Base-by-base conservation (phyloP, 2,888 invertebrate genomes). In the Cremastinae sp. region DNA sequence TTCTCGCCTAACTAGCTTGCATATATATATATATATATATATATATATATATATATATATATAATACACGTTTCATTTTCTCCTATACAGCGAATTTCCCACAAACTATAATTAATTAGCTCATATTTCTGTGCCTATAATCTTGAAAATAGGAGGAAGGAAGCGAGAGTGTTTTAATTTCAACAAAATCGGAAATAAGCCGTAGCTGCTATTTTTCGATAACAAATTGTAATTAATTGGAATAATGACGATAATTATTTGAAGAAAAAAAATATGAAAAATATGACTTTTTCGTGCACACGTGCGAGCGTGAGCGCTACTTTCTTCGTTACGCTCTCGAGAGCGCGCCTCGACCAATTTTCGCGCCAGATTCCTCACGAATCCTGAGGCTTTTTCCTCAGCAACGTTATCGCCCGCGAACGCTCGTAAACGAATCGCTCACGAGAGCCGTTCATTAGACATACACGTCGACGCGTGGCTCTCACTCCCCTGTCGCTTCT, bases 301-400 rank as follows among this genome's bases (percentile, higher is more conserved):
- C 28, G 18, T 47, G 56, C 14, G 36, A 62, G 36, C 56, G 64
- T 47, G 76, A 76, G 76, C 59, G 76, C 76, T 76, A 76, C 73
- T 73, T 73, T 76, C 73, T 69, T 76, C 76, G 76, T 76, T 64
- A 76, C 73, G 76, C 76, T 76, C 76, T 73, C 73, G 65, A 53
- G 69, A 76, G 10, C 76, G 64, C 76, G 76, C 73, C 69, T 69
- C 45, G 12, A 69, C 73, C 8, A 69, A 73, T 73, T 76, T 76
- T 76, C 65, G 69, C 73, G 64, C 64, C 62, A 66, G 68, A 72
- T 76, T 76, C 68, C 51, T 59, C 20, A 36, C 53, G 73, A 76
- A 73, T 76, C 58, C 59, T 51, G 59, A 47, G 22, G 16, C 2
- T 43, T 38, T 14, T 59, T n/a, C 53, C n/a, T 34, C 18, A 51